Evolutionary conservation across 1,140 invertebrate species (phyloP), one percentile per base, ranked within the genome.

Genomic region (Trigoniulus corallinus): DNA sequence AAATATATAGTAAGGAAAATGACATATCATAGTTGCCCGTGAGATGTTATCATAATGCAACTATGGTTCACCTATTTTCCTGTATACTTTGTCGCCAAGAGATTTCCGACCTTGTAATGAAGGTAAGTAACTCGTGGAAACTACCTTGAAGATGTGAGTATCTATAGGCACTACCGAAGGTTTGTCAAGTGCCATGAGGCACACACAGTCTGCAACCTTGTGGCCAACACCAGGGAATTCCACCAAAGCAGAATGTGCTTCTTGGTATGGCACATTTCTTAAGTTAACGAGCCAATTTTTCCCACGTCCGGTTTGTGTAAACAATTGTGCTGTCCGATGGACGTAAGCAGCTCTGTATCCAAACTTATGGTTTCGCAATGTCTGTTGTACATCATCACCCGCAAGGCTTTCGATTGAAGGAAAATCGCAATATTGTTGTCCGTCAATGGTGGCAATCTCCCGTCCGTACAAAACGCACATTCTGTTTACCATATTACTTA

Each of bases 141-240:
- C 89, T 49, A 98, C 82, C 72, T 96, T 85, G 68, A 83, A 92
- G 20, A 98, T 87, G 67, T 98, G 94, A 0, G 91, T 96, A 65
- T 98, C 95, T 1, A 98, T 84, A 13, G 94, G 94, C 50, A 98
- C 78, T 0, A 89, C 80, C 61, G 82, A 75, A 42, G 88, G 63
- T 63, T 97, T 85, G 45, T 83, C 82, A 53, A 98, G 66, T 1
- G 91, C 92, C 93, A 98, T 98, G 2, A 98, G 72, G 67, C 88
- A 94, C 58, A 98, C 85, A 66, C 94, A 98, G 67, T 98, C 94
- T n/a, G 94, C 91, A 21, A 97, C 85, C 83, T 88, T 58, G 39
- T 67, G 66, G 18, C 34, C 46, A 61, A 95, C 79, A 18, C 91
- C 91, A 55, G 77, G 76, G 13, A 96, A 64, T 56, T 76, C 74